Percentiles rank a stretch among this genome's conserved stretches.
Evolutionary conservation across 2,113 vertebrate genomes (phyloP).

Genomic region (Elaphurus davidianus): DNA sequence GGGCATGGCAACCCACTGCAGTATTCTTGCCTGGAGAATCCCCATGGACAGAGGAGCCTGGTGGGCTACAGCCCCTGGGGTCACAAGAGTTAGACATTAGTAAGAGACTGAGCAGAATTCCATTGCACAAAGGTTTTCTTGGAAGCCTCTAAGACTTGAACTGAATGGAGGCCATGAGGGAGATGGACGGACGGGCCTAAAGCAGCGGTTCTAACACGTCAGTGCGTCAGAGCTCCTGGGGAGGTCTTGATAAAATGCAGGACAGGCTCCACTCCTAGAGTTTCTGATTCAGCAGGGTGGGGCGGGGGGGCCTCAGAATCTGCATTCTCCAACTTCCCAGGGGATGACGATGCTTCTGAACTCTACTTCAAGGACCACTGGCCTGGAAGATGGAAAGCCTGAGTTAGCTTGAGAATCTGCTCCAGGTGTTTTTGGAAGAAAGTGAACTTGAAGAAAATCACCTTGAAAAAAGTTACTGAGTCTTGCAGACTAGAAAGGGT

Average conservation of each 20-base stretch:
- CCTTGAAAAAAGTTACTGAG: neutral
- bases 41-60: neutral
- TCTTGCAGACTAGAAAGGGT: neutral
- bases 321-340: neutral
- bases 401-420: neutral
- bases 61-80: neutral
- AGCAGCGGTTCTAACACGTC: neutral
- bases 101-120: neutral
- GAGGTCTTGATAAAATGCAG: neutral
- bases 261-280: fast-evolving
- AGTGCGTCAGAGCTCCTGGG: neutral
- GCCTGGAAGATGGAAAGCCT: neutral
- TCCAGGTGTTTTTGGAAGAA: neutral
- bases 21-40: neutral
- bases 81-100: neutral
- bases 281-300: neutral
- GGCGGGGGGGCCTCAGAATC: neutral
- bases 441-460: neutral
- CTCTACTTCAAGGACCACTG: neutral
- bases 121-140: neutral
- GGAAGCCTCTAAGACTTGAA: neutral
- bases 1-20: neutral
- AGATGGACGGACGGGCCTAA: neutral
- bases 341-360: neutral
- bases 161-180: neutral